These are phyloP conservation scores for Danio choprae DNA, from an alignment of 2,797 vertebrate species.

Conservation along the genomic window DNA sequence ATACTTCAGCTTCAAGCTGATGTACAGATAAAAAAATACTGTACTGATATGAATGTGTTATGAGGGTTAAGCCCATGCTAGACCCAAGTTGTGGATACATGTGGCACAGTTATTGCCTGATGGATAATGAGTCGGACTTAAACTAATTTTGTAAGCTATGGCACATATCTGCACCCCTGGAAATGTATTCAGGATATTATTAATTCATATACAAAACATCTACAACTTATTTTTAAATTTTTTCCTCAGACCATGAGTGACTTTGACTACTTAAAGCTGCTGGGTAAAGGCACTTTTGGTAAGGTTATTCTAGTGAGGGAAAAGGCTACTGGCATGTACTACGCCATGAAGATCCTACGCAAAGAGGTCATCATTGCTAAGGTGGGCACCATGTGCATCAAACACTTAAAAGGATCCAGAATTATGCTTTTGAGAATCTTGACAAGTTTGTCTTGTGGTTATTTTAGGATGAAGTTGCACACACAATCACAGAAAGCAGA, in stretches of 20 bases:
- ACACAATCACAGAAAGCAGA: slow-evolving; percentile 95
- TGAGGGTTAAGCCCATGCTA: no score
- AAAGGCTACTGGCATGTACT: slow-evolving; percentile 92
- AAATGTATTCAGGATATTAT: no score
- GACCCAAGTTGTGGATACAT: no score
- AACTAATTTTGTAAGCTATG: no score
- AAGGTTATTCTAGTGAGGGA: slow-evolving; percentile 96
- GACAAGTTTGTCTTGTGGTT: neutral
- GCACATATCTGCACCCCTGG: no score
- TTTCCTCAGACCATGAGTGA: slow-evolving; percentile 93
- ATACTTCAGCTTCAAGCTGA: no score
- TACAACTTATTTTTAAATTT: no score
- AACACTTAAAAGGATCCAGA: neutral
- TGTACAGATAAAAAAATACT: no score
- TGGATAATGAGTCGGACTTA: no score
- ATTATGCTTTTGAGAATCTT: neutral
- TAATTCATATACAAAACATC: no score
- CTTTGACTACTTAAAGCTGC: slow-evolving; percentile 95
- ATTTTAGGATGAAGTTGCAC: slow-evolving; percentile 91
- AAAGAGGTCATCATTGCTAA: slow-evolving; percentile 97
- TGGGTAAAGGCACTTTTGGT: slow-evolving; percentile 95
- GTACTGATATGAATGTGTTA: no score
- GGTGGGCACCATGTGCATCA: slow-evolving; percentile 69
- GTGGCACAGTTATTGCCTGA: no score
- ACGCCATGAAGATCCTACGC: slow-evolving; percentile 96